Percentiles rank a stretch among this genome's conserved stretches.
Conservation (phyloP, 2,797 vertebrate species). For the Bradypodion pumilum region DNA sequence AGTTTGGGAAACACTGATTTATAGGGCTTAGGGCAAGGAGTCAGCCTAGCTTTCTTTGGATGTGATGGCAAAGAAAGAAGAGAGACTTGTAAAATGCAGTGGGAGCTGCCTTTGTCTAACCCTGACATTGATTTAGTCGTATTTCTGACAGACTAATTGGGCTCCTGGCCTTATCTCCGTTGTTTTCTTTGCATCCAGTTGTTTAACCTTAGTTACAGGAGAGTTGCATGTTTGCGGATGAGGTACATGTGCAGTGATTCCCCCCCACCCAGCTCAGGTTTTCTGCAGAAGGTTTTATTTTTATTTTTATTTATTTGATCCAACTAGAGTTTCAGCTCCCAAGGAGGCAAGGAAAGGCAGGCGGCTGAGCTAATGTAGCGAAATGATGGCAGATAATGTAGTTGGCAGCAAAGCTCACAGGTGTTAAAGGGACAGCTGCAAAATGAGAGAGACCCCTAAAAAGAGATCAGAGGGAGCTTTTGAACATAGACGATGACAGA, state of each 20-base stretch:
- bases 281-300: fast-evolving
- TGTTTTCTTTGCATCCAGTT: neutral
- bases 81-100: slow-evolving; percentile 19
- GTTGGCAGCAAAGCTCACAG: neutral
- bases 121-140: neutral
- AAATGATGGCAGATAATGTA: slow-evolving; percentile 1
- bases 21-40: neutral
- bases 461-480: neutral
- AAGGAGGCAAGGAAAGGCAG: slow-evolving; percentile 21
- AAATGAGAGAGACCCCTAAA: neutral
- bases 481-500: neutral
- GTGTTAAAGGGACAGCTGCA: slow-evolving; percentile 13
- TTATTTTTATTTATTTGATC: too few relatives aligned
- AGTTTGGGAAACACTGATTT: too few relatives aligned
- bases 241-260: fast-evolving
- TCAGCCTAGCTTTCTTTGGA: slow-evolving; percentile 7
- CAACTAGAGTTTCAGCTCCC: neutral
- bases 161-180: neutral
- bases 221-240: neutral
- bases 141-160: fast-evolving
- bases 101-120: neutral
- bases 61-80: slow-evolving; percentile 35
- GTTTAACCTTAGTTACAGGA: neutral
- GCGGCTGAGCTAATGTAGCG: neutral
- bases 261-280: neutral